Base-by-base conservation (phyloP, 2,797 vertebrate species). In the Cuniculus paca region DNA sequence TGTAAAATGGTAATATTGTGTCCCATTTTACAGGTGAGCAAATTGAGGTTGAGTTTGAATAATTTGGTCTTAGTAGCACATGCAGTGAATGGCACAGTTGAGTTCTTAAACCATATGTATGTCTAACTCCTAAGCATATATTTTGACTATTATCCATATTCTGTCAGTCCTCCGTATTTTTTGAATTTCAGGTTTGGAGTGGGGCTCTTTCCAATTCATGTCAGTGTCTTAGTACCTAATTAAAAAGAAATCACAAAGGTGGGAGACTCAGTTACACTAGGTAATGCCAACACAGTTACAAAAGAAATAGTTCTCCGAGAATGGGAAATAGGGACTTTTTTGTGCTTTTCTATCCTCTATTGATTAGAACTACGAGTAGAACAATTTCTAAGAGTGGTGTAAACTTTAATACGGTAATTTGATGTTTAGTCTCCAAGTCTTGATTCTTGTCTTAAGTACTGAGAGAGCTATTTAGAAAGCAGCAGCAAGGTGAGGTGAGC, bases 361-460 rank as follows among this genome's bases (percentile, higher is more conserved):
- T 84, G 17, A 14, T 82, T 56, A 95, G 26, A 89, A 17, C 63
- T 56, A 22, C 58, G 63, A 70, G 39, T 54, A 84, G 31, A 93
- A 75, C 31, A 93, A 9, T 81, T 87, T 31, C 14, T n/a, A 68
- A 54, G 58, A 63, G 26, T 80, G 52, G 39, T 14, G 19, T 84
- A 60, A 84, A 92, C 19, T 58, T 91, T 58, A 90, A 48, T 74
- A 24, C 68, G 39, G 36, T 54, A 36, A 68, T 50, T 84, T 84
- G 81, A 68, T 63, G 22, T 88, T 92, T 92, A 72, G 68, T 88
- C 86, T 78, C 78, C 65, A 56, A 61, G 90, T 85, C 54, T 86
- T 61, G 74, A 90, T 75, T 95, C 75, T 95, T 58, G 61, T 1
- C 45, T 79, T 86, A 93, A 89, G 50, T 83, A 79, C 86, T 83